Base-by-base conservation (phyloP, 2,113 vertebrate genomes). In the Symphodus melops region DNA sequence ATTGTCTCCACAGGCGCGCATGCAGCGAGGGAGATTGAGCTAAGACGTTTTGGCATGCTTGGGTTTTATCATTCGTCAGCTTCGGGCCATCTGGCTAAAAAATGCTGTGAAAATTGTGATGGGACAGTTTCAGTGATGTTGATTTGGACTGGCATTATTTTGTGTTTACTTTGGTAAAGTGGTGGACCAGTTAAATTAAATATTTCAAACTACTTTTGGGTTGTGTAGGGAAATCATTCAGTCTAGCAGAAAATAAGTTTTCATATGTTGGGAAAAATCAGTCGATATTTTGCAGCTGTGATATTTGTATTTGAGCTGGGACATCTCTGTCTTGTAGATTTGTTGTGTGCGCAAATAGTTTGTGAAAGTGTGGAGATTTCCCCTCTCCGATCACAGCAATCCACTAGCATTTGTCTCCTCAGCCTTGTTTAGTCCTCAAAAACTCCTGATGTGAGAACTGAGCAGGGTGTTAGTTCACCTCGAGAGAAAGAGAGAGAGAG, bases 1-100 rank as follows among this genome's bases (percentile, higher is more conserved):
- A 83, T 88, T 88, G 81, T 89, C 85, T 77, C 79, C 46, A 42
- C 58, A 68, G 64, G 21, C 48, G 5, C 59, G 16, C 65, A 82
- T 36, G 64, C 76, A 72, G 79, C 46, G 62, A 63, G 58, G n/a
- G 67, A 78, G 80, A 72, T 58, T 81, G 77, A 86, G 78, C 72
- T 57, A 48, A 83, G 73, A 59, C 69, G 61, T 84, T 77, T 65
- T 74, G 82, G 77, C 82, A 36, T 46, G 70, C 56, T 19, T 72
- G 25, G 5, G 56, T 62, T 42, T 77, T 68, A 77, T 83, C 70
- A 55, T 78, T 80, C 12, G 19, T 79, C 72, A 77, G 75, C 58
- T 74, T 70, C 56, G 49, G 82, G 72, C 73, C 21, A 19, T 51
- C 53, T 63, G 58, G 44, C 72, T 62, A 19, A 72, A 19, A 72